Conservation (phyloP, 2,113 vertebrate genomes). For the Salminus brasiliensis region DNA sequence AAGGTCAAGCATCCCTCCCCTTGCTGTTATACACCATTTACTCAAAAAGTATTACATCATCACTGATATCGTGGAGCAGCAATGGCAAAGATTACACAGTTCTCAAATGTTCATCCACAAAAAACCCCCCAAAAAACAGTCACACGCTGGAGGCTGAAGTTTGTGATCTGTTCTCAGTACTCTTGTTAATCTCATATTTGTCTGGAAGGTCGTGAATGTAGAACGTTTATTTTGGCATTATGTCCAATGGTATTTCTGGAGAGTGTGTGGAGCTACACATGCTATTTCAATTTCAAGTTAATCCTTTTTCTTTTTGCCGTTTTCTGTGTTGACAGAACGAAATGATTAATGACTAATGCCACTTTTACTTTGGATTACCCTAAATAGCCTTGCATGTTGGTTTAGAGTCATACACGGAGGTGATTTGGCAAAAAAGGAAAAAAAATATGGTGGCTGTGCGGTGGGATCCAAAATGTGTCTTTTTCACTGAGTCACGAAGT, state of each 20-base stretch:
- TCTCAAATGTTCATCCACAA: neutral
- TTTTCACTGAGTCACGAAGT: conserved; percentile 40
- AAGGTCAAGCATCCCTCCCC: neutral
- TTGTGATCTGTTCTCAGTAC: neutral
- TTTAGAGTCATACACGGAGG: conserved; percentile 42
- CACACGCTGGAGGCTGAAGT: neutral
- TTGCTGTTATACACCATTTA: neutral
- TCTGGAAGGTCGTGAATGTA: neutral
- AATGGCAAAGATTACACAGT: neutral
- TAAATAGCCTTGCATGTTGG: conserved; percentile 48
- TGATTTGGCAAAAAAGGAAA: conserved; percentile 21
- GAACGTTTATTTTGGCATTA: conserved; percentile 23
- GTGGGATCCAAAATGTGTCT: conserved; percentile 16
- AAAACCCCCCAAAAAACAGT: neutral
- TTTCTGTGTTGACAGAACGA: conserved; percentile 42
- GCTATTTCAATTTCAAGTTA: conserved; percentile 27
- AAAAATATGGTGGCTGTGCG: conserved; percentile 28
- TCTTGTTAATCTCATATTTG: conserved; percentile 17
- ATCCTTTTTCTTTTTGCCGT: conserved; percentile 39
- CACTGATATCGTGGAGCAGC: too few relatives aligned
- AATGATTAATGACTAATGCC: conserved; percentile 51
- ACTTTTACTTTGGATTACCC: conserved; percentile 55
- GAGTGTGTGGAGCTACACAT: conserved; percentile 9
- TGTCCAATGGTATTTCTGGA: conserved; percentile 9
- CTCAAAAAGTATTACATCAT: neutral